Evolutionary conservation across 1,140 invertebrate species (phyloP).

Genomic region (Scylla paramamosain): DNA sequence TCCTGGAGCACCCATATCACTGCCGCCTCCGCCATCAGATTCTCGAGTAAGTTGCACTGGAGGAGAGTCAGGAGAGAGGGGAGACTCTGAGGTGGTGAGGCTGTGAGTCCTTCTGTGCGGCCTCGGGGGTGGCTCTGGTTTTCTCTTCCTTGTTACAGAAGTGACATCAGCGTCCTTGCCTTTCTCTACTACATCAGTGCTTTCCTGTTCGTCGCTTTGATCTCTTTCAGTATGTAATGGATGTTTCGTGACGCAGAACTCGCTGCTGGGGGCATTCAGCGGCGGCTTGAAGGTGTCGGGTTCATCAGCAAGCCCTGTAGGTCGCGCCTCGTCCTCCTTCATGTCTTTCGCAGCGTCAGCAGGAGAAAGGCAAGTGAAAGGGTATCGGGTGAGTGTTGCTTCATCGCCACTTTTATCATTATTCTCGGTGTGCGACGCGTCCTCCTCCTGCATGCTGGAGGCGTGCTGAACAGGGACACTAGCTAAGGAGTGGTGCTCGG

Average conservation of each 20-base stretch:
- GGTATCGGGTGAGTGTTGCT: background rate
- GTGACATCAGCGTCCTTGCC: background rate
- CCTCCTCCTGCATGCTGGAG: background rate
- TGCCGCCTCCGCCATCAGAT: background rate
- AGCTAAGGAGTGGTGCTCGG: background rate
- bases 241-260: background rate
- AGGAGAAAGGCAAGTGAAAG: conserved; percentile 8
- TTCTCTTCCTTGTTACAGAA: background rate
- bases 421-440: background rate
- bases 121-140: background rate
- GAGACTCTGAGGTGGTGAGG: background rate
- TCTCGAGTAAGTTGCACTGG: background rate
- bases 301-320: background rate
- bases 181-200: background rate
- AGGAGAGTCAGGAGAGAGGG: too few relatives aligned
- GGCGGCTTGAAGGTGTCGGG: background rate
- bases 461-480: too few relatives aligned
- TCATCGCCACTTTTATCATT: background rate
- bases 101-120: background rate
- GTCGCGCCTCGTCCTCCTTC: background rate
- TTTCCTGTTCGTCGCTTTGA: background rate
- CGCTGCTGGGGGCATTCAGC: background rate
- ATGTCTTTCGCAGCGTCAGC: background rate
- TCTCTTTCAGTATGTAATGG: background rate
- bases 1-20: background rate